phyloP scores from a whole-genome alignment of 2,113 vertebrate species.

The Xiphophorus hellerii region DNA sequence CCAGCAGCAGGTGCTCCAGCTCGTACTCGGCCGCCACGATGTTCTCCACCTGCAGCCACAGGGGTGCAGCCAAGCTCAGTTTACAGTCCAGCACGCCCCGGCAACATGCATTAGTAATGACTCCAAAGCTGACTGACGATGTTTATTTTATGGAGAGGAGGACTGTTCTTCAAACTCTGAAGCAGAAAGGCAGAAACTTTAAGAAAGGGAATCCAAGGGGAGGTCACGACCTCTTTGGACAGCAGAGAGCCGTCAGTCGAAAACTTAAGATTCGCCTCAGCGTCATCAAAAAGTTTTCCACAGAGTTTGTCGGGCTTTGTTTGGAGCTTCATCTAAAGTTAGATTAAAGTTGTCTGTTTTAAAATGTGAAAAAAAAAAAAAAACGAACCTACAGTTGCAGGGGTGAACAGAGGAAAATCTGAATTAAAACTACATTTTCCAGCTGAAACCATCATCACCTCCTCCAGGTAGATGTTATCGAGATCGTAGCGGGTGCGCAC shows the following conservation, averaged over 20 bases:
- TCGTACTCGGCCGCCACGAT: constrained; percentile 94
- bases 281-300: background rate
- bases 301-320: background rate
- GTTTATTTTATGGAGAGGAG: background rate
- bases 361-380: too few species aligned
- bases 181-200: background rate
- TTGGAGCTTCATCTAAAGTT: background rate
- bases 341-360: too few species aligned
- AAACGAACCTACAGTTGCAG: background rate
- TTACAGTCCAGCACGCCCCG: too few species aligned
- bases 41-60: constrained; percentile 87
- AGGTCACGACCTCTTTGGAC: background rate
- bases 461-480: constrained; percentile 96
- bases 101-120: too few species aligned
- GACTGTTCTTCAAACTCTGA: background rate
- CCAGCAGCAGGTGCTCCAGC: constrained; percentile 92
- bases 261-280: background rate
- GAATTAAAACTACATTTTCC: background rate
- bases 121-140: background rate
- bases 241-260: background rate
- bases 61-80: too few species aligned
- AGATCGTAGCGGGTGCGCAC: constrained; percentile 94
- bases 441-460: constrained; percentile 77
- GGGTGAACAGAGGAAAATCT: background rate
- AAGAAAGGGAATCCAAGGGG: background rate